Evolutionary conservation across 2,888 invertebrate species (phyloP).

Genomic region (Oscheius sp.): DNA sequence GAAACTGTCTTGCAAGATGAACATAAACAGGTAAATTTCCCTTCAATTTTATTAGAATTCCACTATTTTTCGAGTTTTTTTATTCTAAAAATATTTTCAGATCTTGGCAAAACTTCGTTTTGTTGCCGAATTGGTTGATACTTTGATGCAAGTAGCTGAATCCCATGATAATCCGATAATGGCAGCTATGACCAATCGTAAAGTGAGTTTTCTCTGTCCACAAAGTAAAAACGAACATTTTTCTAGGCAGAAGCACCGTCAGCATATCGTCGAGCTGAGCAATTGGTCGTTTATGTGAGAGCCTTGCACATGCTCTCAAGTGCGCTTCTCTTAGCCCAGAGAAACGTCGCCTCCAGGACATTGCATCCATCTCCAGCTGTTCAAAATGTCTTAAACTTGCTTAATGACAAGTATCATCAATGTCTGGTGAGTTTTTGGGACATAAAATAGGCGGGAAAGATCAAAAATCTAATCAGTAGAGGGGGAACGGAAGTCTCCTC

Average conservation of each 20-base stretch:
- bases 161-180: conserved; percentile 75
- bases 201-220: background rate
- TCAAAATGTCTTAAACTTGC: conserved; percentile 82
- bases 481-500: too few species aligned
- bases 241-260: conserved; percentile 55
- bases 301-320: conserved; percentile 93
- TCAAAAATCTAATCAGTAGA: conserved; percentile 3
- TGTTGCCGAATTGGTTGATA: conserved; percentile 92
- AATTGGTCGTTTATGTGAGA: conserved; percentile 87
- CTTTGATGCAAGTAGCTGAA: conserved; percentile 84
- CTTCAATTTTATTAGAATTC: too few species aligned
- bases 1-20: conserved; percentile 88
- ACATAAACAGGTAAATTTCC: conserved; percentile 57
- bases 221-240: background rate
- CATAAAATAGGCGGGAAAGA: conserved; percentile 26
- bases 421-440: conserved; percentile 83
- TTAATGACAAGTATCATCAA: conserved; percentile 91
- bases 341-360: conserved; percentile 75
- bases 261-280: conserved; percentile 80
- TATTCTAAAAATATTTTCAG: conserved; percentile 37
- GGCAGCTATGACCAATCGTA: conserved; percentile 46
- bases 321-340: conserved; percentile 81
- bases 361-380: conserved; percentile 91
- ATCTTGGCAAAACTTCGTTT: conserved; percentile 94
- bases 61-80: too few species aligned